These are phyloP conservation scores for Mohoua ochrocephala DNA, from an alignment of 2,113 vertebrate genomes.

Conservation along the genomic window DNA sequence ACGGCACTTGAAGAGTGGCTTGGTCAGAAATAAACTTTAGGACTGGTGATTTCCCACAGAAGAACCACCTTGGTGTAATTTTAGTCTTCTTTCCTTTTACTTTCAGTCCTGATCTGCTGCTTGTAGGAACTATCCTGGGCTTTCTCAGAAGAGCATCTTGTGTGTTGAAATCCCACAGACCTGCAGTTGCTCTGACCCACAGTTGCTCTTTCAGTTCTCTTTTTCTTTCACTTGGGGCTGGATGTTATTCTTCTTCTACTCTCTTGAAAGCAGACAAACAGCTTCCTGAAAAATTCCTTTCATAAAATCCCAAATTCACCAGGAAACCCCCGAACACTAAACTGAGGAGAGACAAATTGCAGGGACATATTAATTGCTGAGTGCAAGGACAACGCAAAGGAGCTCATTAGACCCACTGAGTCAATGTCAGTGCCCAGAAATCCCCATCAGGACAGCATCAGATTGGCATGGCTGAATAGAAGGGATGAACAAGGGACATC, in stretches of 20 bases:
- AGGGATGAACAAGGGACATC: background rate
- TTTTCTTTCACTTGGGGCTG: background rate
- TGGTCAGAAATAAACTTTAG: too few species aligned
- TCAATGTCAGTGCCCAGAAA: background rate
- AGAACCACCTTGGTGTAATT: rapidly evolving
- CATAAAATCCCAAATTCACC: background rate
- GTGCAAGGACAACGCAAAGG: background rate
- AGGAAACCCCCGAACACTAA: background rate
- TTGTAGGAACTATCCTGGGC: background rate
- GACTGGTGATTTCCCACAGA: too few species aligned
- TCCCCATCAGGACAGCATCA: background rate
- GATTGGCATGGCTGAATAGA: background rate
- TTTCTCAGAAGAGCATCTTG: background rate
- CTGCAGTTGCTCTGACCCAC: background rate
- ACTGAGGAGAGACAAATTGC: background rate
- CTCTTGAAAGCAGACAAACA: rapidly evolving
- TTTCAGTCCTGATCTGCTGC: background rate
- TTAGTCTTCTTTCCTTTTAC: background rate
- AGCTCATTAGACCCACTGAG: background rate
- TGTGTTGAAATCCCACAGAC: background rate
- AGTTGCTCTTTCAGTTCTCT: background rate
- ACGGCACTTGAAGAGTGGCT: too few species aligned
- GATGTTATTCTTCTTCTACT: background rate
- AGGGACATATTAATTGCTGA: background rate
- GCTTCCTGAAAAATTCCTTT: background rate